phyloP scores from a whole-genome alignment of 2,797 vertebrate species.

The Luscinia megarhynchos region DNA sequence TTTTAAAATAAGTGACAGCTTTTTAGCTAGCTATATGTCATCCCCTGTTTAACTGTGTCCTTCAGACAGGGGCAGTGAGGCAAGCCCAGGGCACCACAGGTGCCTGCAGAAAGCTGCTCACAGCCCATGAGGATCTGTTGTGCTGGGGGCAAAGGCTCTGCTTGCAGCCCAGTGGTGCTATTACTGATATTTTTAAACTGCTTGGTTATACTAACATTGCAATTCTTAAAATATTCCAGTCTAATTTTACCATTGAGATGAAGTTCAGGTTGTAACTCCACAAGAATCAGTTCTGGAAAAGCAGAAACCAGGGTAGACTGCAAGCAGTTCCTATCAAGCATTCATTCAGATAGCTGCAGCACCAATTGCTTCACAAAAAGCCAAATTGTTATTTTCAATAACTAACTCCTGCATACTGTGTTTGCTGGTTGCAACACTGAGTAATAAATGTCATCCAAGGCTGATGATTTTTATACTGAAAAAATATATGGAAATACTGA shows the following conservation, averaged over 20 bases:
- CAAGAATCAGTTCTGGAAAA: neutral
- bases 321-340: neutral
- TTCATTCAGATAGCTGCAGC: neutral
- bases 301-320: constrained; percentile 24
- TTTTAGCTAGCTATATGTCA: neutral
- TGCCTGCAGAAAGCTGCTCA: neutral
- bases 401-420: neutral
- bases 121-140: rapidly evolving
- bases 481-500: neutral
- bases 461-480: neutral
- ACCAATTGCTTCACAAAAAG: constrained; percentile 39
- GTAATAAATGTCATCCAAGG: neutral
- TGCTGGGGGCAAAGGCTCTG: neutral
- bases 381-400: neutral
- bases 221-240: neutral
- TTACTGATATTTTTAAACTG: neutral
- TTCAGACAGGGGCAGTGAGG: neutral
- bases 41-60: neutral
- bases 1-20: neutral
- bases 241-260: neutral
- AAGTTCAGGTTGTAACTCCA: neutral
- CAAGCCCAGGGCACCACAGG: rapidly evolving
- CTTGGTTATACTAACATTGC: neutral
- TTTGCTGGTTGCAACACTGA: neutral
- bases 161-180: neutral